Percentiles rank a stretch among this genome's conserved stretches.
Evolutionary conservation across 1,140 invertebrate species (phyloP).

Genomic region (Heliconius melpomene): DNA sequence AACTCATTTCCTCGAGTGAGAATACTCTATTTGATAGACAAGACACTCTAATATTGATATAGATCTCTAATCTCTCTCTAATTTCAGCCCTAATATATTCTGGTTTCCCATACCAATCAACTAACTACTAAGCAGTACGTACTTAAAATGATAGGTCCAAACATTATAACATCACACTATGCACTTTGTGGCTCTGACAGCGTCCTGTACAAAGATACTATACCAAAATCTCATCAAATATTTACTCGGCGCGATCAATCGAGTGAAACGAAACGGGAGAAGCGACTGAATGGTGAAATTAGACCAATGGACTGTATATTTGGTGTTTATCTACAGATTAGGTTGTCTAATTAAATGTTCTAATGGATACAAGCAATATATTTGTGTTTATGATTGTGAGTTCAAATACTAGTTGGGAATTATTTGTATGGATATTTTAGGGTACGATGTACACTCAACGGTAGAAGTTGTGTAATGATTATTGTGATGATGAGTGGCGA

Average conservation of each 20-base stretch:
- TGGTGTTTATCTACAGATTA: slow-evolving; percentile 17
- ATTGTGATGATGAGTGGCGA: too few relatives aligned
- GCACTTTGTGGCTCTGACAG: slow-evolving; percentile 24
- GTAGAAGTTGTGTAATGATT: too few relatives aligned
- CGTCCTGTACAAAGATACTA: slow-evolving; percentile 34
- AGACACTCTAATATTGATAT: too few relatives aligned
- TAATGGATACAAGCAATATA: not conserved
- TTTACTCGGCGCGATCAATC: slow-evolving; percentile 29
- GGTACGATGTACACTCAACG: too few relatives aligned
- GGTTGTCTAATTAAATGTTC: not conserved
- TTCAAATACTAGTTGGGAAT: too few relatives aligned
- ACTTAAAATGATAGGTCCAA: not conserved
- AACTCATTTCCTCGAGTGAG: too few relatives aligned
- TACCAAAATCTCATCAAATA: slow-evolving; percentile 37
- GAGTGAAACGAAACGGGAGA: slow-evolving; percentile 24
- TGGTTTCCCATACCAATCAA: not conserved
- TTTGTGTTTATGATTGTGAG: too few relatives aligned
- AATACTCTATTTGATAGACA: too few relatives aligned
- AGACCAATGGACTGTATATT: slow-evolving; percentile 29
- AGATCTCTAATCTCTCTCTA: too few relatives aligned
- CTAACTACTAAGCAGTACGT: not conserved
- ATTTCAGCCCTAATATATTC: too few relatives aligned
- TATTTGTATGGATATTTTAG: too few relatives aligned
- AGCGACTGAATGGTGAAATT: slow-evolving; percentile 26
- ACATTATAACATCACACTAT: not conserved